These are phyloP conservation scores for Microcebus murinus DNA, from an alignment of 2,113 vertebrate genomes.

Conservation along the genomic window DNA sequence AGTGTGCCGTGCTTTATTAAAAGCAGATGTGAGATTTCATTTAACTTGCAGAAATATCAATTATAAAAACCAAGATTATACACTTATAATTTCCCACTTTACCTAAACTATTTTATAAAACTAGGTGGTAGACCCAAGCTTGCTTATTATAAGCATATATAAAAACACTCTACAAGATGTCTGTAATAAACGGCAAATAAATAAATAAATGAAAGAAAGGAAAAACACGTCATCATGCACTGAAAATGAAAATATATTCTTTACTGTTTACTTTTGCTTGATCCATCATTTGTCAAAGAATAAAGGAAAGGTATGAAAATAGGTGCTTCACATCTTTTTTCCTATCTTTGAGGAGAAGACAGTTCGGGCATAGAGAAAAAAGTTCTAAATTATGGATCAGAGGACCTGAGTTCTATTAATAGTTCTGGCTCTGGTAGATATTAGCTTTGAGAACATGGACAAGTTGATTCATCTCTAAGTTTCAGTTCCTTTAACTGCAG, in stretches of 20 bases:
- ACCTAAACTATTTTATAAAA: neutral
- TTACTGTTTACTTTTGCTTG: neutral
- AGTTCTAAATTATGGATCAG: slow-evolving; percentile 34
- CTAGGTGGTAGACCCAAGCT: neutral
- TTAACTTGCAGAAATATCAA: slow-evolving; percentile 31
- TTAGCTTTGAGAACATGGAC: neutral
- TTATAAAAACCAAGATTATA: slow-evolving; percentile 18
- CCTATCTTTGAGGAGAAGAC: slow-evolving; percentile 39
- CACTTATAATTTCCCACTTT: neutral
- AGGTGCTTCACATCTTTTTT: neutral
- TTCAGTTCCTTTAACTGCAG: neutral
- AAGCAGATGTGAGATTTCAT: neutral
- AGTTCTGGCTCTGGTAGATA: neutral
- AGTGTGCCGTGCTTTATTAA: neutral
- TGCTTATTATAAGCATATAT: neutral
- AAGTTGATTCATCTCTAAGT: neutral
- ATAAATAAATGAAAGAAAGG: too few species aligned
- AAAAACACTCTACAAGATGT: neutral
- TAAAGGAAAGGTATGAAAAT: neutral
- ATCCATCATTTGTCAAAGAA: neutral
- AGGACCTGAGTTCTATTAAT: slow-evolving; percentile 12
- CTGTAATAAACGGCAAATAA: too few species aligned
- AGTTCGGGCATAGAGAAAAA: neutral
- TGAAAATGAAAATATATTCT: neutral
- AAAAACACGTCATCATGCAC: neutral